Base-by-base conservation (phyloP, 2,113 vertebrate genomes). In the Nyctereutes procyonoides region DNA sequence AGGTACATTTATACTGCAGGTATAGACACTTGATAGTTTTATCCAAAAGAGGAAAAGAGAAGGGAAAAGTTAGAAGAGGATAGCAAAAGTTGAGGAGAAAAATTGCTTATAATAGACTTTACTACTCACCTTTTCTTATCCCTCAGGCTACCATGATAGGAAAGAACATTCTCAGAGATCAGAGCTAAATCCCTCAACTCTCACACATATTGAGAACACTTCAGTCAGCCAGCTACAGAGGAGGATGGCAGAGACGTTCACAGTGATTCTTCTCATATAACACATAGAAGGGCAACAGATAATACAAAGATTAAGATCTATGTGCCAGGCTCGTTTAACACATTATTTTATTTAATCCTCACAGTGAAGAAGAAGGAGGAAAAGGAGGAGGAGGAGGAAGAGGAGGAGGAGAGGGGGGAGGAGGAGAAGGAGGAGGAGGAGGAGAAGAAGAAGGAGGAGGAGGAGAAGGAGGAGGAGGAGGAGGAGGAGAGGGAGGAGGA, bases 401-500 rank as follows among this genome's bases (percentile, higher is more conserved):
- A 22, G 62, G 3, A 28, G 10, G 22, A 24, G 8, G 10, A 22
- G 12, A 32, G 15, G 58, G 3, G 24, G 9, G 20, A 9, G 9
- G 3, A 20, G 3, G 9, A 9, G 58, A 24, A 26, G 4, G 0
- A 11, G 26, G 1, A 3, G 24, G 8, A 26, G 9, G 10, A 62
- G 5, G 13, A 65, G 2, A 5, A 30, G 3, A 5, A 22, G 10
- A 3, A 2, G 62, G 0, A 30, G 13, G 62, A 63, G 2, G 16
- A 30, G 62, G 1, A 14, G 28, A 4, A 1, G 12, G 26, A 5
- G 1, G 14, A 30, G 26, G 4, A 30, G 26, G 13, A 7, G 16
- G 8, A 15, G 30, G 3, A 67, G 7, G 15, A 9, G 32, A 7
- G 14, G 16, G 17, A 32, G 32, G 9, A 69, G 8, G 65, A n/a